Conservation (phyloP, 2,888 invertebrate genomes). For the Meiosimyza decipiens region DNA sequence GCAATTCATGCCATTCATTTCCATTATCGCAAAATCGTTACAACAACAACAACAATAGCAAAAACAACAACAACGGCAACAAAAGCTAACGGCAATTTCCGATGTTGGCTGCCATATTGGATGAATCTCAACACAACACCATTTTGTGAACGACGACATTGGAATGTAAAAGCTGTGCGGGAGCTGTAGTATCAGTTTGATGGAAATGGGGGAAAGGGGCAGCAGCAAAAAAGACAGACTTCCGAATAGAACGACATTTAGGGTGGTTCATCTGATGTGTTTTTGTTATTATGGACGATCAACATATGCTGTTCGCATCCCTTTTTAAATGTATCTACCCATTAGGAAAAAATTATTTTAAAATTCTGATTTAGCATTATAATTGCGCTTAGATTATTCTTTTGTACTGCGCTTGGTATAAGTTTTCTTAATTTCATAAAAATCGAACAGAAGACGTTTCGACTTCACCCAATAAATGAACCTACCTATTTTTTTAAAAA, state of each 20-base stretch:
- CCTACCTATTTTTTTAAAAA: no score
- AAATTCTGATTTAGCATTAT: no score
- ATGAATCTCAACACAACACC: slow-evolving; percentile 35
- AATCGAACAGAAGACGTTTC: no score
- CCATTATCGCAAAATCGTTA: slow-evolving; percentile 32
- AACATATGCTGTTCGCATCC: background rate
- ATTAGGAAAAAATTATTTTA: no score
- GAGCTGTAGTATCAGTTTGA: background rate
- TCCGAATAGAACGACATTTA: slow-evolving; percentile 8
- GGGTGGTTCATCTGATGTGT: slow-evolving; percentile 4
- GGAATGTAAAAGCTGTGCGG: slow-evolving; percentile 10
- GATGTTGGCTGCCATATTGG: slow-evolving; percentile 40
- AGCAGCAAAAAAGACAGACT: background rate
- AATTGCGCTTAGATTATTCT: no score
- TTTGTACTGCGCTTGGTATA: no score
- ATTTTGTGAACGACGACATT: slow-evolving; percentile 33
- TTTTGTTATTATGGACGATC: slow-evolving; percentile 13
- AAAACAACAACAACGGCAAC: slow-evolving; percentile 18
- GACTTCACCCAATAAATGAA: no score
- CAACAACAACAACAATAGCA: slow-evolving; percentile 13
- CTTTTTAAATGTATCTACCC: background rate
- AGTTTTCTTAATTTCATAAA: no score
- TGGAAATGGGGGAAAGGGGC: background rate
- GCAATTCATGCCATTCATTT: slow-evolving; percentile 21
- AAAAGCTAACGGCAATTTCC: background rate